Percentiles rank a stretch among this genome's conserved stretches.
Evolutionary conservation across 2,797 vertebrate genomes (phyloP).

Genomic region (Anableps anableps): DNA sequence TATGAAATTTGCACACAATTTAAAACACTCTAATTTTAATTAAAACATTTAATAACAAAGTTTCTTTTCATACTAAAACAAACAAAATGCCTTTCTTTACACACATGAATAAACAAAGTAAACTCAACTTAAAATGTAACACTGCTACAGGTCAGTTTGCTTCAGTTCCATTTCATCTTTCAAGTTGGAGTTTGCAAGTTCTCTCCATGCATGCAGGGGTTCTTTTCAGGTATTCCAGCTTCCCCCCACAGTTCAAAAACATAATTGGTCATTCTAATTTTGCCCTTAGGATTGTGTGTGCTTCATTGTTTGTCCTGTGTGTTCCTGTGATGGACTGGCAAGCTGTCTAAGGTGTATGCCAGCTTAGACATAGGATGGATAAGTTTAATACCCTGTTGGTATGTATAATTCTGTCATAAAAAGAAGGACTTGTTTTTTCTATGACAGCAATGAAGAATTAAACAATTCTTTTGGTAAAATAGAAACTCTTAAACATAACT

Average conservation of each 20-base stretch:
- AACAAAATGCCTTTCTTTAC: background rate
- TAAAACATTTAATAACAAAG: too few relatives aligned
- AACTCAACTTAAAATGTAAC: background rate
- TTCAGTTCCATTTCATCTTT: background rate
- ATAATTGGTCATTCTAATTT: background rate
- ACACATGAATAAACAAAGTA: background rate
- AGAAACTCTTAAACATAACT: background rate
- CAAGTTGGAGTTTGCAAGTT: background rate
- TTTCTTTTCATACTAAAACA: background rate
- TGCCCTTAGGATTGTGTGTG: background rate
- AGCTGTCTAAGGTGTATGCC: too few relatives aligned
- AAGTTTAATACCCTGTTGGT: background rate
- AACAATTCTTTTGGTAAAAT: background rate
- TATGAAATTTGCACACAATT: background rate
- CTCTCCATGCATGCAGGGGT: background rate
- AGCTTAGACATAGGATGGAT: background rate
- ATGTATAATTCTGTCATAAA: background rate
- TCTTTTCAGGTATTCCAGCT: background rate
- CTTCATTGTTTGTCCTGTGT: background rate
- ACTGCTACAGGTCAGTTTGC: background rate
- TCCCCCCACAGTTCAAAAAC: background rate
- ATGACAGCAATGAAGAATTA: too few relatives aligned
- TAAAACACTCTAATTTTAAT: too few relatives aligned
- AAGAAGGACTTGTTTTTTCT: too few relatives aligned
- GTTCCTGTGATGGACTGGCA: background rate